A percentile compares a stretch with the other conserved stretches of the same genome.
Evolutionary conservation across 2,888 invertebrate species (phyloP).

Genomic region (Ophion obscuratus): DNA sequence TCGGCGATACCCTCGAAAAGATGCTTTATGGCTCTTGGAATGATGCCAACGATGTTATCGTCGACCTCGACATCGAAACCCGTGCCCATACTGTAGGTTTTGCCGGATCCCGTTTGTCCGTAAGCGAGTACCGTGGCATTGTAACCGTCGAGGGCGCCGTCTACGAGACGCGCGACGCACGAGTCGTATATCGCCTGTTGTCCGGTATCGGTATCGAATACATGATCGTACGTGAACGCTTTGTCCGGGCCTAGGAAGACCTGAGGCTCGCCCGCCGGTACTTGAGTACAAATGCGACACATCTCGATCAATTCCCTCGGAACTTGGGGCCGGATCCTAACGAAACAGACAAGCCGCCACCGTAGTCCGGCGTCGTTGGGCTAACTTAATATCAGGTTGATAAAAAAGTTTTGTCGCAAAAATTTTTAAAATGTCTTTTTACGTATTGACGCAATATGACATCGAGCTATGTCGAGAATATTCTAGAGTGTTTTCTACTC

Average conservation of each 20-base stretch:
- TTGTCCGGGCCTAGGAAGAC: slow-evolving; percentile 96
- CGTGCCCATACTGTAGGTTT: slow-evolving; percentile 99
- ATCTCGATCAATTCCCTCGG: slow-evolving; percentile 97
- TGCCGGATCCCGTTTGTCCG: slow-evolving; percentile 97
- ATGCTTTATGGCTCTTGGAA: slow-evolving; percentile 97
- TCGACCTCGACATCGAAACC: slow-evolving; percentile 92
- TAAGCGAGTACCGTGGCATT: slow-evolving; percentile 98
- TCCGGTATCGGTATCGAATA: slow-evolving; percentile 92
- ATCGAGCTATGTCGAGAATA: too few relatives aligned
- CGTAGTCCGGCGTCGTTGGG: not conserved
- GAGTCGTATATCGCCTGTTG: slow-evolving; percentile 93
- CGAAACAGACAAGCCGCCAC: slow-evolving; percentile 58
- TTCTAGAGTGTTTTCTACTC: too few relatives aligned
- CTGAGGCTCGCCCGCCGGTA: slow-evolving; percentile 95
- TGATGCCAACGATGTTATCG: slow-evolving; percentile 89
- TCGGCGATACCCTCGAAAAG: slow-evolving; percentile 93
- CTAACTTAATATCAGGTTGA: too few relatives aligned
- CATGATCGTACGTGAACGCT: slow-evolving; percentile 98
- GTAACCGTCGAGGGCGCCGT: slow-evolving; percentile 97
- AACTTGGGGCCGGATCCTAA: slow-evolving; percentile 97
- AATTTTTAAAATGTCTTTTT: too few relatives aligned
- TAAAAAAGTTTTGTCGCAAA: too few relatives aligned
- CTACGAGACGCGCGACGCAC: slow-evolving; percentile 94
- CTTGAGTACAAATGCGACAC: slow-evolving; percentile 96
- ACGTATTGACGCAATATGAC: too few relatives aligned